Percentiles rank a stretch among this genome's conserved stretches.
phyloP scores from a whole-genome alignment of 2,113 vertebrate species.

The Festucalex cinctus region DNA sequence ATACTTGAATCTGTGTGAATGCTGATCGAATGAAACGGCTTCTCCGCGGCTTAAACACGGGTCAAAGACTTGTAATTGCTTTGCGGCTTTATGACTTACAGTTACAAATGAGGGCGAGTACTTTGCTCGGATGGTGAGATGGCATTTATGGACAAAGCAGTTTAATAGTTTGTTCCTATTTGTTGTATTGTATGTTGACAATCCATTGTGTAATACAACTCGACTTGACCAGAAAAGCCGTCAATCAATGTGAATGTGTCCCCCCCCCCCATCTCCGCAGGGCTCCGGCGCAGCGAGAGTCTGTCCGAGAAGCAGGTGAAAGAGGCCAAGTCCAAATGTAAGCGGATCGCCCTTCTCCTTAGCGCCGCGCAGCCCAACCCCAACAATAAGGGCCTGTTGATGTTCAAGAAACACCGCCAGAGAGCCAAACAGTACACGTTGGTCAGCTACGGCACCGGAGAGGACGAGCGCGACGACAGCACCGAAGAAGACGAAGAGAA shows the following conservation, averaged over 20 bases:
- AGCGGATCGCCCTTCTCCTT: constrained; percentile 92
- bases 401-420: constrained; percentile 95
- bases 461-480: constrained; percentile 72
- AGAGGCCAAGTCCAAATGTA: constrained; percentile 98
- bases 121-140: not conserved
- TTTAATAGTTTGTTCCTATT: not conserved
- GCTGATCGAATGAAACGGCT: constrained; percentile 25
- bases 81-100: constrained; percentile 22
- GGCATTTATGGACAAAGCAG: not conserved
- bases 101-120: constrained; percentile 4
- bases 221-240: not conserved
- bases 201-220: not conserved
- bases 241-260: not conserved
- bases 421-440: constrained; percentile 92
- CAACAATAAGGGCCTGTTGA: constrained; percentile 95
- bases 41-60: constrained; percentile 47
- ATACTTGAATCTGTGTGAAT: not conserved
- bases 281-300: constrained; percentile 91
- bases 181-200: not conserved
- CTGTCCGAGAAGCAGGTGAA: constrained; percentile 95
- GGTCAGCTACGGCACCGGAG: constrained; percentile 96
- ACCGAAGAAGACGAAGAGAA: constrained; percentile 74
- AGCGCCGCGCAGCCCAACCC: constrained; percentile 87
- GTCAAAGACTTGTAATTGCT: constrained; percentile 33
- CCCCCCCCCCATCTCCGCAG: too few species aligned